Conservation (phyloP, 2,113 vertebrate species). For the Poeciliopsis retropinna region DNA sequence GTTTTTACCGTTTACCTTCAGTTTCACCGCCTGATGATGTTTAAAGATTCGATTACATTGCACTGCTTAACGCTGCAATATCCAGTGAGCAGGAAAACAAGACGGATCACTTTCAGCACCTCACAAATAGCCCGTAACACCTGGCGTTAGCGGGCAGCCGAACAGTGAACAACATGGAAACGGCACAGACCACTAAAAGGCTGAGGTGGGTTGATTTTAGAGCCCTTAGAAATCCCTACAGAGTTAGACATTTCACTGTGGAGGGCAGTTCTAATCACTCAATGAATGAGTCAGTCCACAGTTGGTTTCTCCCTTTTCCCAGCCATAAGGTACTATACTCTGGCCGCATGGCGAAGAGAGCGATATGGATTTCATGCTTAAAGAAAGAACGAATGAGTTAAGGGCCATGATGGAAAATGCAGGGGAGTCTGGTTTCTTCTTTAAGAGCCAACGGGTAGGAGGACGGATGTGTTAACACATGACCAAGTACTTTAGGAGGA, state of each 20-base stretch:
- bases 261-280: slow-evolving; percentile 37
- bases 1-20: not conserved
- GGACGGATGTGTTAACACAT: slow-evolving; percentile 69
- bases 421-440: slow-evolving; percentile 37
- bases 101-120: slow-evolving; percentile 12
- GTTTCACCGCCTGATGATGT: slow-evolving; percentile 9
- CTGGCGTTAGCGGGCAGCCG: slow-evolving; percentile 8
- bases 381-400: slow-evolving; percentile 52
- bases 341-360: slow-evolving; percentile 32
- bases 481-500: slow-evolving; percentile 63
- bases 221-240: slow-evolving; percentile 30
- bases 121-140: slow-evolving; percentile 21
- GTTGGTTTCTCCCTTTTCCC: slow-evolving; percentile 33
- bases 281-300: slow-evolving; percentile 56
- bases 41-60: slow-evolving; percentile 23
- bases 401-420: slow-evolving; percentile 38
- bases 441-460: slow-evolving; percentile 44
- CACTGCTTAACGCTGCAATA: slow-evolving; percentile 19
- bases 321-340: slow-evolving; percentile 40
- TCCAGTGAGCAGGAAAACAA: slow-evolving; percentile 26
- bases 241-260: slow-evolving; percentile 55
- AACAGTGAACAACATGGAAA: slow-evolving; percentile 19
- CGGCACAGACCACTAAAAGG: slow-evolving; percentile 23
- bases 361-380: slow-evolving; percentile 47
- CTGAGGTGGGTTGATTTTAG: slow-evolving; percentile 15